Conservation (phyloP, 2,888 invertebrate genomes). For the Theretra japonica region DNA sequence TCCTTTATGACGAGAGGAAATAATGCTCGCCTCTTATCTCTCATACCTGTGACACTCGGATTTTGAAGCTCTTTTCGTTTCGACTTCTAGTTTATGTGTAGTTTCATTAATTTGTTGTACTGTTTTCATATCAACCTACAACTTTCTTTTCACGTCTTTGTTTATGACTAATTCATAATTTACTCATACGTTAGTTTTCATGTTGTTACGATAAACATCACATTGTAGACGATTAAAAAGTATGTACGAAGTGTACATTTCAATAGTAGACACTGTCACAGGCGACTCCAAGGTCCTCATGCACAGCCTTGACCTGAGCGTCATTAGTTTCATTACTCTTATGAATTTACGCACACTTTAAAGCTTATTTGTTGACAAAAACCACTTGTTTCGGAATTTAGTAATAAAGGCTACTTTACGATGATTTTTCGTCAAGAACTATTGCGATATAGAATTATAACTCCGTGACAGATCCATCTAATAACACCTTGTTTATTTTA, state of each 20-base stretch:
- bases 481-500: too few species aligned
- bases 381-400: neutral
- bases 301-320: constrained; percentile 50
- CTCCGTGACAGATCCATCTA: too few species aligned
- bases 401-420: neutral
- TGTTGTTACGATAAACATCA: neutral
- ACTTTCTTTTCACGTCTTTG: neutral
- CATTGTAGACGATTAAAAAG: constrained; percentile 9
- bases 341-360: constrained; percentile 44
- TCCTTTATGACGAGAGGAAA: constrained; percentile 63
- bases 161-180: neutral
- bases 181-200: neutral
- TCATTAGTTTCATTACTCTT: constrained; percentile 34
- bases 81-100: constrained; percentile 29
- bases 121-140: neutral
- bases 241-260: constrained; percentile 47
- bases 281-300: constrained; percentile 37
- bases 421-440: neutral
- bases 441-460: neutral
- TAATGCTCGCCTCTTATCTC: constrained; percentile 60
- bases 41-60: constrained; percentile 50
- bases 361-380: constrained; percentile 10
- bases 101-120: constrained; percentile 2
- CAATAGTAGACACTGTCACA: constrained; percentile 51
- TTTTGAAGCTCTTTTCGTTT: constrained; percentile 36